Conservation (phyloP, 2,113 vertebrate genomes). For the Junco hyemalis region DNA sequence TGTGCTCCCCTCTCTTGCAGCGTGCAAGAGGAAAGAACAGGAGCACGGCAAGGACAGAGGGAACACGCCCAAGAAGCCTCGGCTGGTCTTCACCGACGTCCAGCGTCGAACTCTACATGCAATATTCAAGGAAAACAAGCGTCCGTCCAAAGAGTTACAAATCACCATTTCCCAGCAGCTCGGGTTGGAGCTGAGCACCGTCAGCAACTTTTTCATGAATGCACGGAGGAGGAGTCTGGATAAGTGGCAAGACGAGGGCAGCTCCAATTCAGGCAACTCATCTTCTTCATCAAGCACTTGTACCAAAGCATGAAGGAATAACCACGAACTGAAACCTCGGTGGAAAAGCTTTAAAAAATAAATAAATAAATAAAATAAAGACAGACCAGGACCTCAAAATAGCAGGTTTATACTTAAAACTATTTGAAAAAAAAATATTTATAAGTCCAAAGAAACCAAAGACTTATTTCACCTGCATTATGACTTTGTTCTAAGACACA, state of each 20-base stretch:
- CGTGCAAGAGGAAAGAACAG: conserved; percentile 98
- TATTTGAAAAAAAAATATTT: conserved; percentile 95
- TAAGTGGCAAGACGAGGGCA: conserved; percentile 97
- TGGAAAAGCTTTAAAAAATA: conserved; percentile 83
- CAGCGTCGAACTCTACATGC: conserved; percentile 98
- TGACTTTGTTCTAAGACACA: conserved; percentile 88
- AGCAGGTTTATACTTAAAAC: conserved; percentile 96
- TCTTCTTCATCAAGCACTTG: conserved; percentile 90
- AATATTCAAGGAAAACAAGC: conserved; percentile 99
- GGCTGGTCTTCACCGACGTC: conserved; percentile 98
- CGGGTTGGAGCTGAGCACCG: conserved; percentile 95
- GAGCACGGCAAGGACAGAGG: conserved; percentile 92
- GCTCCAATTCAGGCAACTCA: conserved; percentile 85
- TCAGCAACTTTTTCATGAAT: conserved; percentile 99
- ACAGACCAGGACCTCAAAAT: conserved; percentile 86
- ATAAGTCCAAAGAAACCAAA: conserved; percentile 99
- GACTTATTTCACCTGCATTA: conserved; percentile 93
- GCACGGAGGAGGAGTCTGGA: conserved; percentile 96
- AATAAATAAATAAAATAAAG: conserved; percentile 75
- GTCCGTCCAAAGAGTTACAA: conserved; percentile 98
- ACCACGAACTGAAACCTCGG: conserved; percentile 82
- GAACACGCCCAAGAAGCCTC: conserved; percentile 91
- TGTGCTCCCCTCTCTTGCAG: conserved; percentile 74
- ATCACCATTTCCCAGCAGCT: conserved; percentile 99
- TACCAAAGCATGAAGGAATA: conserved; percentile 98